Evolutionary conservation across 2,113 vertebrate species (phyloP).

Genomic region (Podarcis cretensis): DNA sequence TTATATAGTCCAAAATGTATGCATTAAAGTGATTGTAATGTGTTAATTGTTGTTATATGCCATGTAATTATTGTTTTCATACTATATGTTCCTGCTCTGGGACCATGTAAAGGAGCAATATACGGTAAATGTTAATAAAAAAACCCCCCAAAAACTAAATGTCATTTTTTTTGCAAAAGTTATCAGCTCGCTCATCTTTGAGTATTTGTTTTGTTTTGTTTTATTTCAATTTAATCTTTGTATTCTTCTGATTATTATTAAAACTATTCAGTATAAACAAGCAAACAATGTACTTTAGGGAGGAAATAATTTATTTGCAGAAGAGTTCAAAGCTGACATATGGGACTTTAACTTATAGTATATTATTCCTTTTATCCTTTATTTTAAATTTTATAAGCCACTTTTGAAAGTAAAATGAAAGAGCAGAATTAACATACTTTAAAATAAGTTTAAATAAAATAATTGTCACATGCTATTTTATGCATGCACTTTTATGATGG

Average conservation of each 20-base stretch:
- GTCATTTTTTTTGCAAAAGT: constrained; percentile 4
- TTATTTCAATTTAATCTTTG: no score
- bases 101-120: no score
- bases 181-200: constrained; percentile 35
- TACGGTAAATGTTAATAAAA: no score
- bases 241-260: no score
- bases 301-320: background rate
- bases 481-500: background rate
- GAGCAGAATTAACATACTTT: background rate
- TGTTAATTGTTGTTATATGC: background rate
- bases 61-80: no score
- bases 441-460: background rate
- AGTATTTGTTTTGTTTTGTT: background rate
- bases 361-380: background rate
- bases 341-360: background rate
- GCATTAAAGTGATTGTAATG: background rate
- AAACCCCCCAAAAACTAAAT: fast-evolving
- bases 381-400: background rate
- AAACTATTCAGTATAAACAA: background rate
- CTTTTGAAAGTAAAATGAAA: background rate
- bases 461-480: constrained; percentile 19
- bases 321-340: background rate
- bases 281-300: background rate
- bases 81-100: no score
- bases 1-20: background rate